phyloP scores from a whole-genome alignment of 1,140 invertebrate genomes.

The Anastatus disparis region DNA sequence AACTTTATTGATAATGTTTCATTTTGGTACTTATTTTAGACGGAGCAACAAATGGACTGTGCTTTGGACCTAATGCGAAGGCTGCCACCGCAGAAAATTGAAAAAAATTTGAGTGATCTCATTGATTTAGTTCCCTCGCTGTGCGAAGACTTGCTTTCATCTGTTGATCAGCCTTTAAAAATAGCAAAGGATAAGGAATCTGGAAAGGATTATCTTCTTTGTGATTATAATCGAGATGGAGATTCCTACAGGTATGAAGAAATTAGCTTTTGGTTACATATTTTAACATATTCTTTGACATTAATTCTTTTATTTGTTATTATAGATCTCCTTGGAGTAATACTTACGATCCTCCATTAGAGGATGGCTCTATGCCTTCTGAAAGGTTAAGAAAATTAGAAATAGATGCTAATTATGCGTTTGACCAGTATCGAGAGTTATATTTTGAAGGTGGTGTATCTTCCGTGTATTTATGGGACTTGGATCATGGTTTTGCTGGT shows the following conservation, averaged over 20 bases:
- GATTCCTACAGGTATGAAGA: constrained; percentile 90
- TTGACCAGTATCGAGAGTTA: constrained; percentile 99
- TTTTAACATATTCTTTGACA: background rate
- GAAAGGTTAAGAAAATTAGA: constrained; percentile 95
- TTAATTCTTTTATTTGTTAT: background rate
- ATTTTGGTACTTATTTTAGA: constrained; percentile 71
- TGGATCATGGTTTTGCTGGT: constrained; percentile 98
- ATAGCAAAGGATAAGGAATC: constrained; percentile 94
- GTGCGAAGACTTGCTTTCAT: constrained; percentile 96
- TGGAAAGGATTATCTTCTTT: constrained; percentile 97
- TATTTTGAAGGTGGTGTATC: constrained; percentile 99
- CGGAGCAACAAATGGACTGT: constrained; percentile 98
- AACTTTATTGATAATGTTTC: constrained; percentile 15
- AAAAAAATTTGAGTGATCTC: constrained; percentile 97
- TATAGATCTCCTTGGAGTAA: constrained; percentile 98
- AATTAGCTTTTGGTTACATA: background rate
- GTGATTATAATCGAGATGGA: constrained; percentile 99
- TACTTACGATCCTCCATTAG: constrained; percentile 95
- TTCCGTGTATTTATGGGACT: constrained; percentile 99
- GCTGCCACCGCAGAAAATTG: constrained; percentile 98
- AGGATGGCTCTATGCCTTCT: constrained; percentile 98
- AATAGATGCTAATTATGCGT: constrained; percentile 97
- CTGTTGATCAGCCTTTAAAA: constrained; percentile 98
- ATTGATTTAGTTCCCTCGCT: constrained; percentile 95
- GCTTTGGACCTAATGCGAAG: constrained; percentile 98